These are phyloP conservation scores for Stigmatopora nigra DNA, from an alignment of 2,113 vertebrate genomes.

Conservation along the genomic window DNA sequence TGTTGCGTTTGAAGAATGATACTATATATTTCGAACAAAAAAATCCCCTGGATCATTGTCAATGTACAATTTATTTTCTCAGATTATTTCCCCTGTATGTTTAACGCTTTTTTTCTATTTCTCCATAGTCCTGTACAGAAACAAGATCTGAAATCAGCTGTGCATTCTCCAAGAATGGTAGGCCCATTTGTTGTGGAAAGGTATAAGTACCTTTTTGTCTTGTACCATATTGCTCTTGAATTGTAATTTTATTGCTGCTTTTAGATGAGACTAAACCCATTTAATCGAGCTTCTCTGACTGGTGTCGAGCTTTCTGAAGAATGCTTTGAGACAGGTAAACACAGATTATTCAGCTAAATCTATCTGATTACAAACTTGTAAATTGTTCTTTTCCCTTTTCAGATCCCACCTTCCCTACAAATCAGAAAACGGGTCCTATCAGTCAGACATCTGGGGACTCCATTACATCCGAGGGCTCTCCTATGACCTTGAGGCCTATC, in stretches of 20 bases:
- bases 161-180: conserved; percentile 58
- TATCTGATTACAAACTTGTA: background rate
- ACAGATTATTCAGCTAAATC: background rate
- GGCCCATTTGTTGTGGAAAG: conserved; percentile 3
- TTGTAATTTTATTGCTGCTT: background rate
- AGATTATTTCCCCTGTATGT: background rate
- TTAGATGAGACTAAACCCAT: conserved; percentile 85
- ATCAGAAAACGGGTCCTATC: conserved; percentile 40
- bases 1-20: background rate
- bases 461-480: conserved; percentile 45
- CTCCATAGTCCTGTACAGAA: conserved; percentile 39
- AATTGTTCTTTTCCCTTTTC: conserved; percentile 16
- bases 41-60: no score
- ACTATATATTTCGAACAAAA: background rate
- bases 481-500: conserved; percentile 66
- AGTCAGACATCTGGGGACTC: conserved; percentile 46
- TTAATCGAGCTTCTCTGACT: conserved; percentile 68
- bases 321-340: conserved; percentile 60
- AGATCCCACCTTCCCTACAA: conserved; percentile 60
- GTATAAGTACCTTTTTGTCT: background rate
- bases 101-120: background rate
- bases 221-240: background rate
- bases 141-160: conserved; percentile 29
- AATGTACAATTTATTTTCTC: no score
- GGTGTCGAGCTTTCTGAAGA: conserved; percentile 56